Percentiles rank a stretch among this genome's conserved stretches.
Evolutionary conservation across 1,140 invertebrate genomes (phyloP).

Genomic region (Apis dorsata): DNA sequence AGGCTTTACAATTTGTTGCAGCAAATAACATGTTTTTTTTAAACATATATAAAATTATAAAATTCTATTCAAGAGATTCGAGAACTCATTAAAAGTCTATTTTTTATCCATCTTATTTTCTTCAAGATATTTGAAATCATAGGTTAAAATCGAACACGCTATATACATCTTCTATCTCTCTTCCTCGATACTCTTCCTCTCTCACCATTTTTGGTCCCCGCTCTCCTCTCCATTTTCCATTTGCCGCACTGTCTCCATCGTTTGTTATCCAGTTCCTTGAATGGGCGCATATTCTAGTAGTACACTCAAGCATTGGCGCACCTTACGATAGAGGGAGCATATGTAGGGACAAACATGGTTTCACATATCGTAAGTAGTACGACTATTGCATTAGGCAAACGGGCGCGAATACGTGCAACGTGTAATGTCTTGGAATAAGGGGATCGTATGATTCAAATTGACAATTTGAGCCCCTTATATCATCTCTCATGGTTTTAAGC

Average conservation of each 20-base stretch:
- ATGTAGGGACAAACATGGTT: constrained; percentile 37
- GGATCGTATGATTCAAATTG: constrained; percentile 49
- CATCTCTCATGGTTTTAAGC: constrained; percentile 2
- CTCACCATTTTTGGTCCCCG: neutral
- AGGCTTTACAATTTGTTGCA: no score
- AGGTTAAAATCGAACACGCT: no score
- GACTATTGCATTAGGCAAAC: constrained; percentile 58
- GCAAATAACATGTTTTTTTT: neutral
- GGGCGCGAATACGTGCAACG: constrained; percentile 40
- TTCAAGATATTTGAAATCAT: no score
- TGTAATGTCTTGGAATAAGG: constrained; percentile 48
- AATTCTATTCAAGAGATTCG: no score
- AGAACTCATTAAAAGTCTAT: no score
- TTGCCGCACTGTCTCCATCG: neutral
- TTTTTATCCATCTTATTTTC: no score
- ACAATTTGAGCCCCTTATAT: constrained; percentile 50
- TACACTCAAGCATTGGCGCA: constrained; percentile 30
- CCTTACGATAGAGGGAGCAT: constrained; percentile 5
- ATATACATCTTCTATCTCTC: neutral
- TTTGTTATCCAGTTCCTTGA: constrained; percentile 19
- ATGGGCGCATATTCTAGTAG: constrained; percentile 40
- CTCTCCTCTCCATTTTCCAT: neutral
- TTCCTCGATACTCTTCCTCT: neutral
- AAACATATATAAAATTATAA: no score
- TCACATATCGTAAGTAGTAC: constrained; percentile 34